Evolutionary conservation across 1,140 invertebrate genomes (phyloP).

Genomic region (Macrobrachium nipponense): DNA sequence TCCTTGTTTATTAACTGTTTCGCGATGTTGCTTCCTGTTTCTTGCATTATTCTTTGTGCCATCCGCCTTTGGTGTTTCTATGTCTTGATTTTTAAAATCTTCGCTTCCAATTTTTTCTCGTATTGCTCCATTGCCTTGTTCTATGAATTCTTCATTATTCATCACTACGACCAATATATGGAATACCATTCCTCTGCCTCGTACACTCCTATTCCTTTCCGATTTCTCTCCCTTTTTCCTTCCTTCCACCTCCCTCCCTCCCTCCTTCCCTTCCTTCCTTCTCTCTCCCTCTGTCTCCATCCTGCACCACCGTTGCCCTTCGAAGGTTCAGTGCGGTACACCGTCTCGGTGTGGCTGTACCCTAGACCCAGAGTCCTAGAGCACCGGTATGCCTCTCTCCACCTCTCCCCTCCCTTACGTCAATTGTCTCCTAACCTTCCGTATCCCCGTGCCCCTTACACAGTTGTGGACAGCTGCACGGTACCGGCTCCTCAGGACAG

Average conservation of each 20-base stretch:
- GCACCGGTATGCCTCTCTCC: neutral
- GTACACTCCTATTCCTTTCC: neutral
- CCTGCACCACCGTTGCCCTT: neutral
- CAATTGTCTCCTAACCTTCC: neutral
- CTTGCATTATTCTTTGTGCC: no score
- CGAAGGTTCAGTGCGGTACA: neutral
- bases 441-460: neutral
- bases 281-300: neutral
- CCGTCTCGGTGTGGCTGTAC: conserved; percentile 16
- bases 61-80: no score
- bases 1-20: no score
- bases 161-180: neutral
- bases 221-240: neutral
- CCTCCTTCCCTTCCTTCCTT: neutral
- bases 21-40: no score
- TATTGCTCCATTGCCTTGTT: neutral
- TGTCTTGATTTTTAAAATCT: neutral
- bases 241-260: neutral
- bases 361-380: conserved; percentile 2
- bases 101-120: neutral
- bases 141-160: neutral
- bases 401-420: neutral
- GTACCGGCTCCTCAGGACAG: conserved; percentile 68
- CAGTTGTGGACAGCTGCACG: conserved; percentile 72
- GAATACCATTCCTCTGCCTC: no score